These are phyloP conservation scores for Biston stratarius DNA, from an alignment of 2,888 invertebrate genomes.

Conservation along the genomic window DNA sequence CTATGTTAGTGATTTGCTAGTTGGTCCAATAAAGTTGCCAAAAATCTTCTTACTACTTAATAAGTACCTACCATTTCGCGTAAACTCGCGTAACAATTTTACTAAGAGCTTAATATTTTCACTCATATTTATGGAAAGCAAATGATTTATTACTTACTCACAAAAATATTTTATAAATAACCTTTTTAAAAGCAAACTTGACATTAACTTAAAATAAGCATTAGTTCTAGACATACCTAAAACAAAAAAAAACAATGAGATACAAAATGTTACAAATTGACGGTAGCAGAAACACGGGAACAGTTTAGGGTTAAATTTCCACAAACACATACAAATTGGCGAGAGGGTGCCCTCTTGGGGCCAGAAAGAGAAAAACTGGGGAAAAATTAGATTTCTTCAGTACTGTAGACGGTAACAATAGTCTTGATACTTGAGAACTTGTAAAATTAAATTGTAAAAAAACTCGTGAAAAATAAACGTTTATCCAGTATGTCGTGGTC, in stretches of 20 bases:
- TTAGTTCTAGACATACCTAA: slow-evolving; percentile 19
- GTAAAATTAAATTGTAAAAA: background rate
- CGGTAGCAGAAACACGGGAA: slow-evolving; percentile 61
- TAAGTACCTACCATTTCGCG: no score
- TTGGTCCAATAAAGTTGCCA: no score
- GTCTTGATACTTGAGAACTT: slow-evolving; percentile 67
- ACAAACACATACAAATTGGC: slow-evolving; percentile 84
- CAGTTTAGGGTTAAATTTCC: slow-evolving; percentile 73
- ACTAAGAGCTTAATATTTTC: no score
- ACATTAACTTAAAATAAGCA: slow-evolving; percentile 8
- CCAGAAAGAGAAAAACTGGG: slow-evolving; percentile 78
- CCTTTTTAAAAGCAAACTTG: no score
- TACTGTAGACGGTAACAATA: slow-evolving; percentile 42
- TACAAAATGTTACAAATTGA: slow-evolving; percentile 48
- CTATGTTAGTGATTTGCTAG: no score
- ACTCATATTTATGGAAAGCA: no score
- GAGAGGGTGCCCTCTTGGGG: slow-evolving; percentile 69
- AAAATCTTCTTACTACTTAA: no score
- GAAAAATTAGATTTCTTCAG: slow-evolving; percentile 83
- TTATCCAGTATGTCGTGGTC: no score
- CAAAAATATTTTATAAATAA: no score
- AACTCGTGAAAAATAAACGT: background rate
- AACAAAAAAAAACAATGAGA: slow-evolving; percentile 34
- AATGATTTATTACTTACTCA: no score
- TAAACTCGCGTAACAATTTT: no score